Evolutionary conservation across 2,797 vertebrate genomes (phyloP), one percentile per base, ranked within the genome.

Genomic region (Orientallactaga sibirica): DNA sequence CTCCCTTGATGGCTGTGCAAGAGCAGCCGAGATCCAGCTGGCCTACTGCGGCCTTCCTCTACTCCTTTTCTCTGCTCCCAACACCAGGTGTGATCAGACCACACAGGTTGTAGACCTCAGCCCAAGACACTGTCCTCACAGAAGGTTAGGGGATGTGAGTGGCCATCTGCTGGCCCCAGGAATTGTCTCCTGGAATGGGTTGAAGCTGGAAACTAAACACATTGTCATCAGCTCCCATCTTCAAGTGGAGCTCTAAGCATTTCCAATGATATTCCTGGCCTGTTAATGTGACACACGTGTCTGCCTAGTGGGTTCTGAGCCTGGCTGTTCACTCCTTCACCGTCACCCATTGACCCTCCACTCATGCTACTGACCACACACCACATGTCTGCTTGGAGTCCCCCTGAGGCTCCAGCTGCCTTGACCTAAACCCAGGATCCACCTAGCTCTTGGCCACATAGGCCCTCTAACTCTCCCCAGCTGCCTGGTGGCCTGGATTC

Each of bases 101-200:
- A 55, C 41, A 7, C 2, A 16, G 18, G 19, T 22, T 19, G 74
- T 66, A 3, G 67, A 43, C 71, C 22, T 85, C 71, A 7, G 61
- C 29, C 78, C 92, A 78, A 90, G 86, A 92, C 90, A 81, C 58
- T 0, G 58, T 10, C 82, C 64, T 55, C 74, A 67, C 27, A 80
- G 55, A 61, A 8, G 33, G 68, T 33, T 52, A 5, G 58, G 2
- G 22, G 68, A 16, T 14, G n/a, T 41, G 77, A 58, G 48, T 85
- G 4, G 74, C 41, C 8, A 14, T 41, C 80, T 27, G 62, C 70
- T n/a, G 20, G 55, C 61, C 22, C 61, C 4, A 27, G 15, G 22
- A 37, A 37, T 16, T 7, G 33, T 15, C 58, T 61, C 55, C 8
- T n/a, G 5, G 19, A 75, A 24, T 9, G 14, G 29, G 18, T 2